These are phyloP conservation scores for Isaurus tuberculatus DNA, from an alignment of 92 coral and sea anemone genomes.

Conservation along the genomic window DNA sequence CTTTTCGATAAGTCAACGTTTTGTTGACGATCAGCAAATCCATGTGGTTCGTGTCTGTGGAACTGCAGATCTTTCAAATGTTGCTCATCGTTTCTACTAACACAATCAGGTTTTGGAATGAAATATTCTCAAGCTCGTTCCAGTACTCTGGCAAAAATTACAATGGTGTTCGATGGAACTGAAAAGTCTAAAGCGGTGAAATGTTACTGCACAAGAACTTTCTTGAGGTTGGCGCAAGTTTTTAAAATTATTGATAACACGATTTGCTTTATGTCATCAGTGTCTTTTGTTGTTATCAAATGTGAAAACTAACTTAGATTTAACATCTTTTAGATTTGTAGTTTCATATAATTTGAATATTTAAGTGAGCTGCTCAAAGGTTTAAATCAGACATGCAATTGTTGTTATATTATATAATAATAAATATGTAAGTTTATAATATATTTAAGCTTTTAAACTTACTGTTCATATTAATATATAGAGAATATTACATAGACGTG, in stretches of 20 bases:
- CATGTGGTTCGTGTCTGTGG: neutral
- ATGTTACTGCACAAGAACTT: conserved; percentile 83
- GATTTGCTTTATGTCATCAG: neutral
- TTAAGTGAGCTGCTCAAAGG: no score
- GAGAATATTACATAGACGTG: no score
- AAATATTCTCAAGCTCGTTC: conserved; percentile 46
- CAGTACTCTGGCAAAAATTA: conserved; percentile 69
- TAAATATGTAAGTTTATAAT: no score
- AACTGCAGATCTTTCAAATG: neutral
- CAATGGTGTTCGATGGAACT: conserved; percentile 73
- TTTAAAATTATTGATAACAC: neutral
- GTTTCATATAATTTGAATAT: no score
- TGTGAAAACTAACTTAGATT: neutral
- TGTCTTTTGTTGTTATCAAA: neutral
- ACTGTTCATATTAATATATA: no score
- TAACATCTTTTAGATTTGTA: no score
- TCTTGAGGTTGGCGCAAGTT: conserved; percentile 79
- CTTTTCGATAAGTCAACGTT: conserved; percentile 21
- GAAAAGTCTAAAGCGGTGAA: conserved; percentile 63
- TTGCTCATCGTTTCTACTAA: no score
- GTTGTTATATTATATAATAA: no score
- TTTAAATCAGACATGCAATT: no score
- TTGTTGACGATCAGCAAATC: conserved; percentile 24
- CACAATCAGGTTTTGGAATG: conserved; percentile 11
- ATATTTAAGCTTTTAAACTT: no score